Conservation (phyloP, 2,113 vertebrate species). For the Bubo bubo region DNA sequence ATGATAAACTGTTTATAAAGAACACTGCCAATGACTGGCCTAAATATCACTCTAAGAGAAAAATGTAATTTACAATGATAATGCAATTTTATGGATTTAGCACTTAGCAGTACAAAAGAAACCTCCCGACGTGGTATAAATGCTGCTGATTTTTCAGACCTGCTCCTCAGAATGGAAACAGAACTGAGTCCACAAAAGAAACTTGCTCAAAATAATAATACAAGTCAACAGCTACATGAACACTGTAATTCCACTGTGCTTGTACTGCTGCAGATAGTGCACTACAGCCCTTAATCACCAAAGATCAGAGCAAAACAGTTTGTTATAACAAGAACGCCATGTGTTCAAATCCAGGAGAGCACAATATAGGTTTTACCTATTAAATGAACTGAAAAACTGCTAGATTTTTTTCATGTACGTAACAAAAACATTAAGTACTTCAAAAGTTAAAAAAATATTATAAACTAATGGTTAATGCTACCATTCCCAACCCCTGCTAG, state of each 20-base stretch:
- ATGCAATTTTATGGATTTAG: neutral
- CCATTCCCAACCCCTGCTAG: neutral
- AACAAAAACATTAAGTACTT: neutral
- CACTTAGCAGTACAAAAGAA: neutral
- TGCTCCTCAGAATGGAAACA: neutral
- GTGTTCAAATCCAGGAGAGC: neutral
- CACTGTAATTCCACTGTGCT: neutral
- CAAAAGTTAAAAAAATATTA: neutral
- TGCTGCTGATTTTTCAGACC: neutral
- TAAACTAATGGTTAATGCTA: neutral
- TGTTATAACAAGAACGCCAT: neutral
- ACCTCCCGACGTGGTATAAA: neutral
- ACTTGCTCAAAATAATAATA: neutral
- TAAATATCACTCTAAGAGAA: neutral
- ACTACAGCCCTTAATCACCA: neutral
- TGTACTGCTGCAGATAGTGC: neutral
- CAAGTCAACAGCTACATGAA: neutral
- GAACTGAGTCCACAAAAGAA: neutral
- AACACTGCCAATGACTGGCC: neutral
- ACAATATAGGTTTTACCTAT: neutral
- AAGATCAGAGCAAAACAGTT: neutral
- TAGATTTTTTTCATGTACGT: neutral
- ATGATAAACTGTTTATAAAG: neutral
- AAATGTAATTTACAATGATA: neutral
- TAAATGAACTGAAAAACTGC: neutral